Base-by-base conservation (phyloP, 2,888 invertebrate species). In the Rotaria macrura region DNA sequence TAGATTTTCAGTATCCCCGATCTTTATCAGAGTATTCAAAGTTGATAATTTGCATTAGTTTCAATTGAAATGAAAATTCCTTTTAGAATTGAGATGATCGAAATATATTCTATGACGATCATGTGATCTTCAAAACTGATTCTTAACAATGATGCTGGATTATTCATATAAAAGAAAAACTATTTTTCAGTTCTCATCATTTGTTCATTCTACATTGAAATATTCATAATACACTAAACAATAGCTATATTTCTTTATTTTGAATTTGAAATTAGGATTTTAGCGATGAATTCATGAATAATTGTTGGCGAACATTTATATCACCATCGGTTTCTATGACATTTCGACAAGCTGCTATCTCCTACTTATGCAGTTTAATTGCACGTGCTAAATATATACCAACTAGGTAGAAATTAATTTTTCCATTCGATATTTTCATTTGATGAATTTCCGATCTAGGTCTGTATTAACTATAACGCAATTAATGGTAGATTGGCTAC, bases 401-500 rank as follows among this genome's bases (percentile, higher is more conserved):
- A 12, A 89, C 93, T 84, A 91, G 91, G 94, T 94, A 92, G 92
- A 91, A 90, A 84, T 52, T 17, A 52, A 52, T 17, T 20, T 52
- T 52, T 5, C 49, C 43, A 49, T 29, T 87, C 23, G 52, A 43
- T 38, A 14, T 34, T 57, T 25, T 65, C 25, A 34, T 85, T 29
- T 38, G 5, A 49, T 23, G 14, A 10, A 52, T n/a, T 29, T 29
- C 4, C 84, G 86, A 87, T 65, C 20, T 25, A 94, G 94, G 87
- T 92, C 93, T 87, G 90, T 94, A n/a, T 93, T 93, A 89, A 91
- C 92, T 79, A 93, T 93, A 84, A 89, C 96, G 17, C 93, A 93
- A 84, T 93, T 93, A 88, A 93, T 96, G 92, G 92, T 94, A 0
- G 92, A 93, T 2, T 97, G 96, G 96, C 94, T 95, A 87, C 95